Base-by-base conservation (phyloP, 2,113 vertebrate species). In the Capricornis sumatraensis region DNA sequence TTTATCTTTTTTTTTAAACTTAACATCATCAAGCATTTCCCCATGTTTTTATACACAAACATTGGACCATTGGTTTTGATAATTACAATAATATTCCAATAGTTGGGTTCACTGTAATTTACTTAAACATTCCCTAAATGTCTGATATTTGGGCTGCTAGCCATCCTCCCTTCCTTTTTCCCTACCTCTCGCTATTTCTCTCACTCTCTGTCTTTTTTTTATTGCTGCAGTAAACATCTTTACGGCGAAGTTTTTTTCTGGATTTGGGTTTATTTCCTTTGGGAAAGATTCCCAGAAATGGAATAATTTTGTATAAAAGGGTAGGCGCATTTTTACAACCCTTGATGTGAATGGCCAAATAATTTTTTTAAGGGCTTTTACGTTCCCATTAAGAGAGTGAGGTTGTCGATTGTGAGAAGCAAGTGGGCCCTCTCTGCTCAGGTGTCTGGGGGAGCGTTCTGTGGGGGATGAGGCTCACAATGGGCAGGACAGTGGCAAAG, bases 201-300 rank as follows among this genome's bases (percentile, higher is more conserved):
- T 79, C 27, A 17, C 7, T 28, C 43, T 30, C 40, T 53, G 36
- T 79, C 16, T 17, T 43, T 88, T 16, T 87, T 95, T 83, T 84
- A 95, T 86, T 89, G 82, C 62, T 36, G 2, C 14, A 81, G 36
- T 91, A 91, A 78, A 93, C 47, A 43, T n/a, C 96, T 87, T 33
- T 25, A 36, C 55, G 25, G 62, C n/a, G 21, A 53, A 4, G 0
- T 0, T 50, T 2, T 2, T 0, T 28, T 60, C 91, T 95, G 45
- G 62, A 94, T 79, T 89, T 93, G 58, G 85, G 40, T 33, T 60
- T 57, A 82, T 96, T 91, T 92, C 64, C 3, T 6, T 16, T 5
- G 92, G 92, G 81, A 6, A 87, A 86, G 94, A 94, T 58, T 94
- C 93, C 93, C 94, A 93, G 96, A 91, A 98, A 87, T 96, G 64